phyloP scores from a whole-genome alignment of 2,888 invertebrate genomes.

The Harpagoxenus sublaevis region DNA sequence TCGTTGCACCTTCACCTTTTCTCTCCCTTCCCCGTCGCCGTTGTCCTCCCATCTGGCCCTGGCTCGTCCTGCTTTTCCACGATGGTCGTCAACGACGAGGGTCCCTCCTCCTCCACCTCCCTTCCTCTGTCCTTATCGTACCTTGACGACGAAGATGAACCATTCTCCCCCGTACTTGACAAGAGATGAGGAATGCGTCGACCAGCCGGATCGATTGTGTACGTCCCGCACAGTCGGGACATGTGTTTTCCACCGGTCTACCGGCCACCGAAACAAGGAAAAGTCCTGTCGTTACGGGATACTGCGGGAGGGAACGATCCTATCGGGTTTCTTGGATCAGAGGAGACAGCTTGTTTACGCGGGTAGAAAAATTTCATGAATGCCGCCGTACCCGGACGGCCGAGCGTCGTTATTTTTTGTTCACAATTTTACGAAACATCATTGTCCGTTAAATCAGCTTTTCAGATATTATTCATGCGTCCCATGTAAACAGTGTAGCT shows the following conservation, averaged over 20 bases:
- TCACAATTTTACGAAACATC: constrained; percentile 67
- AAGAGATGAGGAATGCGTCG: constrained; percentile 64
- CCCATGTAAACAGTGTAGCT: neutral
- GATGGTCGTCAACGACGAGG: constrained; percentile 68
- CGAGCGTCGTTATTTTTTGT: constrained; percentile 69
- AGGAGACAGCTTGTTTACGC: constrained; percentile 43
- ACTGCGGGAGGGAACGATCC: constrained; percentile 55
- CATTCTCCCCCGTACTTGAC: constrained; percentile 65
- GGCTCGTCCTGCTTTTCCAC: constrained; percentile 70
- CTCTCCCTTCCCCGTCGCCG: constrained; percentile 61
- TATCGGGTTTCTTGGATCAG: constrained; percentile 67
- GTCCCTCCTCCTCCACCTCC: constrained; percentile 47
- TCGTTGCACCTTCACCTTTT: constrained; percentile 83
- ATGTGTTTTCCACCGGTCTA: constrained; percentile 70
- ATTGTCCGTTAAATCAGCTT: constrained; percentile 42
- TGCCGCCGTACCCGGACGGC: constrained; percentile 35
- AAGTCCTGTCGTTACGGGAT: constrained; percentile 64
- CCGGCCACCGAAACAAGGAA: constrained; percentile 73
- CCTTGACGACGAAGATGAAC: constrained; percentile 16
- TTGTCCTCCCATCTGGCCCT: constrained; percentile 67
- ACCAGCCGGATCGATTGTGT: constrained; percentile 31
- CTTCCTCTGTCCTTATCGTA: constrained; percentile 33
- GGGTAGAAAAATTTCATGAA: constrained; percentile 70
- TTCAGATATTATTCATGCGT: constrained; percentile 4
- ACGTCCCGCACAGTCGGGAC: constrained; percentile 60